A percentile compares a stretch with the other conserved stretches of the same genome.
Evolutionary conservation across 2,113 vertebrate species (phyloP).

Genomic region (Noctilio leporinus): DNA sequence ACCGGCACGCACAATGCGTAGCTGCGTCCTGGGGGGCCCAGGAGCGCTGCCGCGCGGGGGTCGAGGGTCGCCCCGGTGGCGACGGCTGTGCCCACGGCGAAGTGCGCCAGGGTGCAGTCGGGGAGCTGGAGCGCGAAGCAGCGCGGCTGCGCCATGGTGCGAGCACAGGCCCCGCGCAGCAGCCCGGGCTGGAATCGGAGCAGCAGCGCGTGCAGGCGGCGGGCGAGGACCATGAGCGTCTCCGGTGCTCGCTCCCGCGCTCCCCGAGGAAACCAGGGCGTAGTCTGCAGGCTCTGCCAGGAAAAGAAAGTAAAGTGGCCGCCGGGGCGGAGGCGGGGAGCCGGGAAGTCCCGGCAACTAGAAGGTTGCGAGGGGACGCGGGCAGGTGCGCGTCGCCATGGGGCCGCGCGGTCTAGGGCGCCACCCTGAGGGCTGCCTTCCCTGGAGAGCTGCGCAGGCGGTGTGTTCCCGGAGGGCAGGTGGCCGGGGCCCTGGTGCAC

Average conservation of each 20-base stretch:
- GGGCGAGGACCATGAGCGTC: not conserved
- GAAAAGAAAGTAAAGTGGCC: not conserved
- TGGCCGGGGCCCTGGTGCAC: not conserved
- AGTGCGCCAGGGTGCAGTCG: slow-evolving; percentile 65
- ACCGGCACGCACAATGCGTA: slow-evolving; percentile 51
- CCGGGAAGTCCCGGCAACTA: not conserved
- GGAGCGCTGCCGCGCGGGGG: not conserved
- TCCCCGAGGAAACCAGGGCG: not conserved
- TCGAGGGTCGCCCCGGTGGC: not conserved
- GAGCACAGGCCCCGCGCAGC: not conserved
- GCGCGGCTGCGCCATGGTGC: not conserved
- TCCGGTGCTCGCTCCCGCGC: not conserved
- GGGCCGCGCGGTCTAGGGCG: not conserved
- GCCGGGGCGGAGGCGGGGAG: not conserved
- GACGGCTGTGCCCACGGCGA: slow-evolving; percentile 37
- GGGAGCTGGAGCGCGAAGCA: slow-evolving; percentile 63
- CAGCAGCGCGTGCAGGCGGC: not conserved
- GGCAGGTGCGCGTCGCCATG: not conserved
- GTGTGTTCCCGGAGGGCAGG: not conserved
- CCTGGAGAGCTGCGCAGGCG: not conserved
- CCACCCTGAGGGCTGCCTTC: not conserved
- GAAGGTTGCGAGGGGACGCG: no score
- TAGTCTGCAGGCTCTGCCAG: not conserved
- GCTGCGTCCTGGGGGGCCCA: slow-evolving; percentile 49
- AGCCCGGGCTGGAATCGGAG: not conserved